Base-by-base conservation (phyloP, 2,797 vertebrate genomes). In the Poecilia velifera region DNA sequence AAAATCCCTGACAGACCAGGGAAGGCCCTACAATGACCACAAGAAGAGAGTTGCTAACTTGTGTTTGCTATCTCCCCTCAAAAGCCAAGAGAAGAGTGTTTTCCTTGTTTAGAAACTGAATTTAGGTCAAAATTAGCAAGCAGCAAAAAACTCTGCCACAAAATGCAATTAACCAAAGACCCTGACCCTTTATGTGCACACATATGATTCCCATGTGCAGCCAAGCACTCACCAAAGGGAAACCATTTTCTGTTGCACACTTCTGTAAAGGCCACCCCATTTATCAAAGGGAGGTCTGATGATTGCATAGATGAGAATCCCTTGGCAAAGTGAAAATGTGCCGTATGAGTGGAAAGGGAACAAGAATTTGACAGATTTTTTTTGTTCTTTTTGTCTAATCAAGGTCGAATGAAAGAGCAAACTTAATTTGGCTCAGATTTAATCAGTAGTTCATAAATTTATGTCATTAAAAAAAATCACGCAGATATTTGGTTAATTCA, bases 201-300 rank as follows among this genome's bases (percentile, higher is more conserved):
- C 62, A 22, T 66, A 8, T 41, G 39, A 73, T 77, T 77, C 64
- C 28, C 43, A 4, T 55, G 49, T 57, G 10, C 49, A 82, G 71
- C 0, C 43, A 14, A 64, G 57, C 55, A 53, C 34, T 77, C 75
- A n/a, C 0, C 6, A 31, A 10, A 39, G 47, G 68, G 46, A 62
- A 47, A 22, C 28, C 28, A n/a, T 76, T 81, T 72, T 12, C 10
- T 53, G 71, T 41, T 55, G 41, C 59, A 71, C 72, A 74, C 46
- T 55, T 68, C 51, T 39, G 12, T 72, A 55, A 64, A 79, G 0
- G 73, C 7, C 73, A 31, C 39, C 49, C 43, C 73, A 75, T 74
- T 64, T 70, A 71, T 75, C 34, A 80, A 47, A 57, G 57, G 72
- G 13, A 79, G 57, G 53, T 45, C 68, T 57, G 76, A 57, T 72